Percentiles rank a stretch among this genome's conserved stretches.
Evolutionary conservation across 2,888 invertebrate genomes (phyloP).

Genomic region (Ophraella communa): DNA sequence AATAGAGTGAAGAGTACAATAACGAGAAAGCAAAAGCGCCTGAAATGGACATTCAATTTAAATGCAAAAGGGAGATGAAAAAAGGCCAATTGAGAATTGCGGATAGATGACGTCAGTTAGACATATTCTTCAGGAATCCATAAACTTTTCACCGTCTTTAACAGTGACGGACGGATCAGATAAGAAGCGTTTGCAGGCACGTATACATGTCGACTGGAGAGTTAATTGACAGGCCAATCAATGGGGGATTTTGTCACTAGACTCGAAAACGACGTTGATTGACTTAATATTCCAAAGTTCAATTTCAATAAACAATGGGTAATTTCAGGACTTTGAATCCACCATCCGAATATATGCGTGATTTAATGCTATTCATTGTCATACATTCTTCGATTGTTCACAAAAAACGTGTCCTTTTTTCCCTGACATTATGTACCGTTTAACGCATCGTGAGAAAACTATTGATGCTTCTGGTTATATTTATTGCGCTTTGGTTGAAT

Average conservation of each 20-base stretch:
- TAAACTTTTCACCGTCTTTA: constrained; percentile 58
- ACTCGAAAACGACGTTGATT: constrained; percentile 58
- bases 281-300: constrained; percentile 59
- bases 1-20: constrained; percentile 11
- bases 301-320: constrained; percentile 61
- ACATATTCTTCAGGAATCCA: constrained; percentile 57
- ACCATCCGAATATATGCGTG: constrained; percentile 52
- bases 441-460: constrained; percentile 43
- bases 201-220: constrained; percentile 60
- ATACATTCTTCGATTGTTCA: constrained; percentile 39
- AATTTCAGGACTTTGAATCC: constrained; percentile 51
- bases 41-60: constrained; percentile 44
- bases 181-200: constrained; percentile 60
- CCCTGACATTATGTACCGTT: constrained; percentile 42
- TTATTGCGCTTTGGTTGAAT: constrained; percentile 26
- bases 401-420: constrained; percentile 41
- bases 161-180: constrained; percentile 59
- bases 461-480: constrained; percentile 34
- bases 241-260: constrained; percentile 61
- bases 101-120: constrained; percentile 56
- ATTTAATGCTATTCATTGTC: constrained; percentile 50
- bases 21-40: constrained; percentile 16
- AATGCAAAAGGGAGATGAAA: constrained; percentile 42
- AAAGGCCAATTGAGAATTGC: constrained; percentile 53
- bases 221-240: constrained; percentile 62